Evolutionary conservation across 2,797 vertebrate species (phyloP).

Genomic region (Scleropages formosus): DNA sequence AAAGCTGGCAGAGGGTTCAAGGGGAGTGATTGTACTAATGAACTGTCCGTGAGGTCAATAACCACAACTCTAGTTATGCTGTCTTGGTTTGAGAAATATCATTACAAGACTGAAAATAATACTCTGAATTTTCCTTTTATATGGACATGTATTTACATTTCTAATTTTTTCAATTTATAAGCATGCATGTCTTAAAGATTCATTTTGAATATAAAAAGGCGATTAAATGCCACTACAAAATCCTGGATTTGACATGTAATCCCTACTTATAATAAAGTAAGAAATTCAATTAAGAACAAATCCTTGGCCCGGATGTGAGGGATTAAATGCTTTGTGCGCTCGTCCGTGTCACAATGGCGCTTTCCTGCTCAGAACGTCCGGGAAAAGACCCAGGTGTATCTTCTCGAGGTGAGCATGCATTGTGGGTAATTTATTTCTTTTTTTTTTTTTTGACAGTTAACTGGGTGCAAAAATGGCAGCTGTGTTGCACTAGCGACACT

Average conservation of each 20-base stretch:
- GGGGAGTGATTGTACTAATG: too few relatives aligned
- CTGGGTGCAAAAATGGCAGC: conserved; percentile 5
- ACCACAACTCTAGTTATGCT: too few relatives aligned
- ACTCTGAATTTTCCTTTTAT: background rate
- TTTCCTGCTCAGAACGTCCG: background rate
- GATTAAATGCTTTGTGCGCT: conserved; percentile 35
- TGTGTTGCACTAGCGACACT: background rate
- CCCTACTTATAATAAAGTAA: conserved; percentile 32
- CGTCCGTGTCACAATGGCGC: conserved; percentile 31
- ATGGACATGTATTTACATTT: background rate
- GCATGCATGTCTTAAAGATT: background rate
- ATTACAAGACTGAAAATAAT: too few relatives aligned
- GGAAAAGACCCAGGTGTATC: background rate
- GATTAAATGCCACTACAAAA: conserved; percentile 40
- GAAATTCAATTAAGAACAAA: conserved; percentile 39
- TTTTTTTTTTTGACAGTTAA: too few relatives aligned
- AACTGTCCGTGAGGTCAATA: too few relatives aligned
- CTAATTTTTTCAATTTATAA: background rate
- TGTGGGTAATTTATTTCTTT: background rate
- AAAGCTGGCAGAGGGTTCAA: too few relatives aligned
- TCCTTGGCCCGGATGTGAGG: conserved; percentile 10
- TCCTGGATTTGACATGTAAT: conserved; percentile 33
- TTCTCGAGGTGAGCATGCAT: background rate
- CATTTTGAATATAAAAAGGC: conserved; percentile 33
- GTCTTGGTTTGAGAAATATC: too few relatives aligned